Evolutionary conservation across 2,888 invertebrate species (phyloP).

Genomic region (Nomada ferruginata): DNA sequence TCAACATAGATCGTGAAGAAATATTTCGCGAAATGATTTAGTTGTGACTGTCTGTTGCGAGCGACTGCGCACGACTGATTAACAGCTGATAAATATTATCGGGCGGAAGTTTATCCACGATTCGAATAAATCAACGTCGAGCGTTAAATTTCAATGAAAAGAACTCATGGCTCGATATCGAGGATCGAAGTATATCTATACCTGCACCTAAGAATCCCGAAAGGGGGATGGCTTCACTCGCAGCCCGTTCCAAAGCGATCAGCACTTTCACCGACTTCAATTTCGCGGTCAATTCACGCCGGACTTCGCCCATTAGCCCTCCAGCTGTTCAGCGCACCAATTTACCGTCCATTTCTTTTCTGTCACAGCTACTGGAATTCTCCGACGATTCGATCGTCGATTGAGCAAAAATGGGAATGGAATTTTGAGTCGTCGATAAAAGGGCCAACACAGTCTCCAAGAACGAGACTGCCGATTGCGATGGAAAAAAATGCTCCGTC

Average conservation of each 20-base stretch:
- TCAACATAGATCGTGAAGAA: background rate
- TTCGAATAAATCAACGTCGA: conserved; percentile 39
- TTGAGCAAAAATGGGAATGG: background rate
- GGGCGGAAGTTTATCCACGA: background rate
- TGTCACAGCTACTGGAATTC: background rate
- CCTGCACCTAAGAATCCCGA: conserved; percentile 24
- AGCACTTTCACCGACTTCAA: background rate
- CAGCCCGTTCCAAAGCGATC: conserved; percentile 5
- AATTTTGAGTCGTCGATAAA: conserved; percentile 23
- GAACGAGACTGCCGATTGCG: conserved; percentile 31
- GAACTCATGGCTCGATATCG: conserved; percentile 16
- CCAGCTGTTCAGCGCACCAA: background rate
- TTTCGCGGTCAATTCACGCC: background rate
- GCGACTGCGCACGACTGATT: conserved; percentile 15
- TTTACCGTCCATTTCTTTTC: background rate
- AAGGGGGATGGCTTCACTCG: conserved; percentile 9
- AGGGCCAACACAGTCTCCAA: conserved; percentile 20
- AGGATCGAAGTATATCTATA: conserved; percentile 15
- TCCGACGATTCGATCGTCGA: background rate
- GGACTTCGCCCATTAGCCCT: background rate
- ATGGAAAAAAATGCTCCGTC: conserved; percentile 23
- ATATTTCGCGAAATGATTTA: background rate
- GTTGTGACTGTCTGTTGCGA: background rate
- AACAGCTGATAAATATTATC: background rate
- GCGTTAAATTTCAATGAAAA: too few relatives aligned